phyloP scores from a whole-genome alignment of 2,113 vertebrate genomes.

The Poicephalus gulielmi region DNA sequence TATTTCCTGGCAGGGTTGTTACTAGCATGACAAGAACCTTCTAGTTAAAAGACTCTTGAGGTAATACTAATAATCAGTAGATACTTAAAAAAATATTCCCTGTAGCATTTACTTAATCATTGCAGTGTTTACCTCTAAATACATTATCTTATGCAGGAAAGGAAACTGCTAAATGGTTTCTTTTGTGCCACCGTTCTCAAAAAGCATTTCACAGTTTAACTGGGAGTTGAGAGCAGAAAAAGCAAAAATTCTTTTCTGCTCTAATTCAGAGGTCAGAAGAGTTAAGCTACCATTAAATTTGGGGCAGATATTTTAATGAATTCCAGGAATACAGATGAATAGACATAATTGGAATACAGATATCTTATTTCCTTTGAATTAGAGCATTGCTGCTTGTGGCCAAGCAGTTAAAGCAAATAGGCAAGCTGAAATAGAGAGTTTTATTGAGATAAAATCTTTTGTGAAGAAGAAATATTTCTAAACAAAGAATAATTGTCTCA shows the following conservation, averaged over 20 bases:
- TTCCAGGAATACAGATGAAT: not conserved
- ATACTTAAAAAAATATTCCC: conserved; percentile 8
- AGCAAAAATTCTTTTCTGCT: not conserved
- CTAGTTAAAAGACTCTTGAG: not conserved
- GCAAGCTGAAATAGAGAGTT: not conserved
- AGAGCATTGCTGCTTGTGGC: not conserved
- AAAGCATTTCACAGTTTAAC: conserved; percentile 26
- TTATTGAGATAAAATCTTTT: not conserved
- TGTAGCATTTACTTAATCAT: not conserved
- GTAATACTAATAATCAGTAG: conserved; percentile 20
- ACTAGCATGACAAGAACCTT: conserved; percentile 14
- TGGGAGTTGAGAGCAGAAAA: not conserved
- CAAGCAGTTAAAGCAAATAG: not conserved
- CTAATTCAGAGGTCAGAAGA: conserved; percentile 6
- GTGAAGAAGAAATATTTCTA: not conserved
- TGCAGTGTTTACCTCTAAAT: conserved; percentile 30
- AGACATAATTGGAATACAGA: not conserved
- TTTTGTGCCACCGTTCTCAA: conserved; percentile 15
- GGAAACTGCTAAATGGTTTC: not conserved
- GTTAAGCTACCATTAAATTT: conserved; percentile 22
- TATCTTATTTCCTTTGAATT: not conserved
- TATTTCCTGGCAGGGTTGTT: conserved; percentile 30
- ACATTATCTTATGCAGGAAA: conserved; percentile 12
- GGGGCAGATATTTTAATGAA: not conserved
- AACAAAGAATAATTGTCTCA: not conserved